Evolutionary conservation across 1,140 invertebrate genomes (phyloP).

Genomic region (Heliconius congener): DNA sequence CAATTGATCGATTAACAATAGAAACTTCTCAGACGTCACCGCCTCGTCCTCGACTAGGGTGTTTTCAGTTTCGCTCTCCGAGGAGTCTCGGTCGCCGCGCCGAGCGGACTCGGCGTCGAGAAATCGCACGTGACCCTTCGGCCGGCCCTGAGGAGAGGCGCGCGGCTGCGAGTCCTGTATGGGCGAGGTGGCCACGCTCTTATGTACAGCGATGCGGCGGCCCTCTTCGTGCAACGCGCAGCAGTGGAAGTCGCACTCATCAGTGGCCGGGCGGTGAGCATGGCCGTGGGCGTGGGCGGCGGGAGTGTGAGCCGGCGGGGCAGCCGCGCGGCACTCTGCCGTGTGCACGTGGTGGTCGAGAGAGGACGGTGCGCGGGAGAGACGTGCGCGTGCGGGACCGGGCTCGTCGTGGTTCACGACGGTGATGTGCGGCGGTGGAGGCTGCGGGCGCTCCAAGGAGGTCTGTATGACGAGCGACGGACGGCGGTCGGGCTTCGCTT

Average conservation of each 20-base stretch:
- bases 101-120: constrained; percentile 86
- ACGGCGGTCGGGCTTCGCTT: constrained; percentile 83
- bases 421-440: constrained; percentile 90
- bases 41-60: constrained; percentile 94
- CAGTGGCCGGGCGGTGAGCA: constrained; percentile 75
- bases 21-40: constrained; percentile 94
- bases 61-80: constrained; percentile 95
- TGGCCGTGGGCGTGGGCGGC: constrained; percentile 64
- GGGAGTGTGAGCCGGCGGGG: constrained; percentile 82
- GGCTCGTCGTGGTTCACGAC: constrained; percentile 93
- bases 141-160: constrained; percentile 84
- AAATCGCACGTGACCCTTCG: constrained; percentile 87
- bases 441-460: constrained; percentile 86
- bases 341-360: constrained; percentile 92
- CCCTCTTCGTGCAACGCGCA: constrained; percentile 96
- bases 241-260: constrained; percentile 97
- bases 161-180: constrained; percentile 90
- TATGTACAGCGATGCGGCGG: constrained; percentile 93
- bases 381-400: constrained; percentile 79
- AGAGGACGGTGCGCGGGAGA: constrained; percentile 85
- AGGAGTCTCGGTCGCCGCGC: constrained; percentile 89
- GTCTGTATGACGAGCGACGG: constrained; percentile 89
- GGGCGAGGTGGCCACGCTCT: constrained; percentile 94
- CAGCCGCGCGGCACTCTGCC: constrained; percentile 90
- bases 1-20: constrained; percentile 94